Conservation (phyloP, 1,140 invertebrate species). For the Orussus abietinus region DNA sequence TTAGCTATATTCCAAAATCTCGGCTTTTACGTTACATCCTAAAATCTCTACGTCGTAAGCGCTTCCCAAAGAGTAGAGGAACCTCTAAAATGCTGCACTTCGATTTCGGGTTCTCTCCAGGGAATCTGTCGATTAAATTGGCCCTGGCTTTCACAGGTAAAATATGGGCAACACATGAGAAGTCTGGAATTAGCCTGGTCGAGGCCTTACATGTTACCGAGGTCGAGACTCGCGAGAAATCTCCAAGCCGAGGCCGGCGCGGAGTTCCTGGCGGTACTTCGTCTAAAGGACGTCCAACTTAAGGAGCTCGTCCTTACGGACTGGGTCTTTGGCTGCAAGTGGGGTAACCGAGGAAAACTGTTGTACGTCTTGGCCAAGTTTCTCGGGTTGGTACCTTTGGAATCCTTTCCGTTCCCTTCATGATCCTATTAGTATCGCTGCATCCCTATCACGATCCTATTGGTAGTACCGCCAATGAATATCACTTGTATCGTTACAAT, state of each 20-base stretch:
- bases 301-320: constrained; percentile 41
- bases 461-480: too few relatives aligned
- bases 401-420: too few relatives aligned
- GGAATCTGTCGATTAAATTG: too few relatives aligned
- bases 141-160: constrained; percentile 24
- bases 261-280: constrained; percentile 34
- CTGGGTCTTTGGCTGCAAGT: constrained; percentile 44
- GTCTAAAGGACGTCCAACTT: constrained; percentile 38
- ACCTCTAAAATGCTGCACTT: too few relatives aligned
- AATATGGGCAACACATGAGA: constrained; percentile 46
- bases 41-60: too few relatives aligned
- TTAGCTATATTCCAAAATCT: too few relatives aligned
- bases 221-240: constrained; percentile 28
- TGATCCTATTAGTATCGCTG: too few relatives aligned
- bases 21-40: too few relatives aligned
- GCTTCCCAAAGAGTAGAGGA: too few relatives aligned
- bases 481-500: too few relatives aligned
- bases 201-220: constrained; percentile 34
- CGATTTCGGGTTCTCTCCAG: too few relatives aligned
- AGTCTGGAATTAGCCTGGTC: constrained; percentile 45
- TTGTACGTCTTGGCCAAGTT: constrained; percentile 42
- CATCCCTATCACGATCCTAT: too few relatives aligned
- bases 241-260: constrained; percentile 35
- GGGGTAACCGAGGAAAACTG: constrained; percentile 40
- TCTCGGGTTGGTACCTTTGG: constrained; percentile 30